These are phyloP conservation scores for Echiichthys vipera DNA, from an alignment of 2,797 vertebrate species.

Conservation along the genomic window DNA sequence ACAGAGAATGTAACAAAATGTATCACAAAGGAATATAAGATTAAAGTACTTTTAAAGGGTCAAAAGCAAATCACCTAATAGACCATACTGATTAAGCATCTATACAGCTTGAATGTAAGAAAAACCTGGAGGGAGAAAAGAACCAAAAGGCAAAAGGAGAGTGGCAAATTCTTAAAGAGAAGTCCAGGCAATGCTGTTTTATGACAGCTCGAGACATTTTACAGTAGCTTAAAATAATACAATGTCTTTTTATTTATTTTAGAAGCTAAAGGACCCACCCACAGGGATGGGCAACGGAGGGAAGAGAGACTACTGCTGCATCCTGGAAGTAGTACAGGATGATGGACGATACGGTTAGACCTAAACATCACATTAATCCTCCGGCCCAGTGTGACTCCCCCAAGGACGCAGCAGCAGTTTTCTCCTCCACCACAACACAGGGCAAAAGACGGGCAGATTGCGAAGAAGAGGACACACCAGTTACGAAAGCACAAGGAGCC, in stretches of 20 bases:
- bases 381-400: constrained; percentile 67
- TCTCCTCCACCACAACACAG: constrained; percentile 63
- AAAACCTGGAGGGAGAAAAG: background rate
- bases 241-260: constrained; percentile 43
- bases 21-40: background rate
- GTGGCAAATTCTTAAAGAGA: background rate
- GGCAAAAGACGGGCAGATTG: constrained; percentile 54
- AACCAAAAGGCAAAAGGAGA: background rate
- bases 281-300: constrained; percentile 56
- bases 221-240: constrained; percentile 38
- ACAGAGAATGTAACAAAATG: background rate
- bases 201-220: constrained; percentile 24
- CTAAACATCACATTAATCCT: constrained; percentile 84
- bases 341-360: constrained; percentile 77
- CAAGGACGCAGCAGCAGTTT: constrained; percentile 73
- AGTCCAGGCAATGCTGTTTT: background rate
- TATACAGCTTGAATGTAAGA: constrained; percentile 2
- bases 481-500: constrained; percentile 50
- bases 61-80: constrained; percentile 5
- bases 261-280: constrained; percentile 57
- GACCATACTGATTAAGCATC: background rate
- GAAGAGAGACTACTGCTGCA: constrained; percentile 68
- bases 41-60: constrained; percentile 24
- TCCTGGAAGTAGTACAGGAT: constrained; percentile 74
- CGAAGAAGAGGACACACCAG: constrained; percentile 67